Conservation (phyloP, 1,140 invertebrate species). For the Centruroides vittatus region DNA sequence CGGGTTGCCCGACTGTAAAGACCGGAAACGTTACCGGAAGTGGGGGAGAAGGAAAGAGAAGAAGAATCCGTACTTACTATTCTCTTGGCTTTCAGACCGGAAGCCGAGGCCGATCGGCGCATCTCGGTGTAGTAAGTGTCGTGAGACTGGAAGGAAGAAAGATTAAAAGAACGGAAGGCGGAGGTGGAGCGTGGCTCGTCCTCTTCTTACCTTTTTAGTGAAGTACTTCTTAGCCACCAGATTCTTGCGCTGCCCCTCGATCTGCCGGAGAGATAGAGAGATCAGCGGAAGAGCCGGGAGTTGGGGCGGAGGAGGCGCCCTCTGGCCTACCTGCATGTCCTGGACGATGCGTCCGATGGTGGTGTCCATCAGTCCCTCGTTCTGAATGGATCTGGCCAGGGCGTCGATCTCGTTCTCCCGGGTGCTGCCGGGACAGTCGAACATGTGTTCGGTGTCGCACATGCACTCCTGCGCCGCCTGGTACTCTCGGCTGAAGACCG, state of each 20-base stretch:
- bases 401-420: constrained; percentile 30
- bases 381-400: constrained; percentile 28
- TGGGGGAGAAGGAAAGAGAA: too few relatives aligned
- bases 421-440: constrained; percentile 54
- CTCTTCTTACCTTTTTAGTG: constrained; percentile 35
- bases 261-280: constrained; percentile 9
- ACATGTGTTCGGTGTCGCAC: constrained; percentile 98
- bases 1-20: constrained; percentile 22
- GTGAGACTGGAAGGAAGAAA: neutral
- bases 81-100: too few relatives aligned
- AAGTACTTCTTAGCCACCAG: constrained; percentile 67
- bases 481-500: constrained; percentile 85
- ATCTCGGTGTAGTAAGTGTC: neutral
- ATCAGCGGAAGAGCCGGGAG: neutral
- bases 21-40: too few relatives aligned
- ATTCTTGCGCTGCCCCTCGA: constrained; percentile 43
- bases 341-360: constrained; percentile 23
- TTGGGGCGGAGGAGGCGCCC: neutral
- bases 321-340: constrained; percentile 16
- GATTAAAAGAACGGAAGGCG: too few relatives aligned
- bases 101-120: too few relatives aligned
- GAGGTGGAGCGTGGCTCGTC: neutral
- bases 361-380: constrained; percentile 22
- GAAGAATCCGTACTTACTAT: too few relatives aligned
- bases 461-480: constrained; percentile 89